Percentiles rank a stretch among this genome's conserved stretches.
These are phyloP conservation scores for Falco rusticolus DNA, from an alignment of 2,797 vertebrate genomes.

Conservation along the genomic window DNA sequence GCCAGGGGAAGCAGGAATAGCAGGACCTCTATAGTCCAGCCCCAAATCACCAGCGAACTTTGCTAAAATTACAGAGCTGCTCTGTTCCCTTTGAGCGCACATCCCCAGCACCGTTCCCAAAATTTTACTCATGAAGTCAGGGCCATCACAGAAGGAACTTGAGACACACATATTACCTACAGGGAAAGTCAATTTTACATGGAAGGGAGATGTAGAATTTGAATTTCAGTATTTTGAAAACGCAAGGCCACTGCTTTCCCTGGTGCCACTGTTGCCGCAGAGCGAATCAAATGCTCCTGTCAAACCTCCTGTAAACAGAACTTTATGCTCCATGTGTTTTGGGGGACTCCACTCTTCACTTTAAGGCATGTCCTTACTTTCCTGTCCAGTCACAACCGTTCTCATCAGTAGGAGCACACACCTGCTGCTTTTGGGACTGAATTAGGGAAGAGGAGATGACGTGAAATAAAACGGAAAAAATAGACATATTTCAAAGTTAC, in stretches of 20 bases:
- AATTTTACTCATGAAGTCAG: neutral
- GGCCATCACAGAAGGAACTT: neutral
- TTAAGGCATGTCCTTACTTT: neutral
- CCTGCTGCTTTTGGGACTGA: neutral
- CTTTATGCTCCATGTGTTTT: neutral
- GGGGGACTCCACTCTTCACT: neutral
- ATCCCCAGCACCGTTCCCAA: neutral
- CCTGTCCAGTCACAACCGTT: neutral
- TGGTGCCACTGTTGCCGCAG: neutral
- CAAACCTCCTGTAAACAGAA: neutral
- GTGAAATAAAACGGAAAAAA: neutral
- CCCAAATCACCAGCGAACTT: neutral
- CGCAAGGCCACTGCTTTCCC: neutral
- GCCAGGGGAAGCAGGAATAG: neutral
- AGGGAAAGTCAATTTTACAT: neutral
- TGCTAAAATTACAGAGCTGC: neutral
- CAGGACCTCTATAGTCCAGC: neutral
- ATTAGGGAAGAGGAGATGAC: neutral
- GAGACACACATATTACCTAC: fast-evolving
- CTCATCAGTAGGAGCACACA: neutral
- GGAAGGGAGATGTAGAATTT: neutral
- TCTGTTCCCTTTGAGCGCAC: neutral
- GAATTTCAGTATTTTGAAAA: neutral
- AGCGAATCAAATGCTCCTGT: neutral
- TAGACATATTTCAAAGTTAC: neutral